Base-by-base conservation (phyloP, 2,113 vertebrate species). In the Anoplopoma fimbria region DNA sequence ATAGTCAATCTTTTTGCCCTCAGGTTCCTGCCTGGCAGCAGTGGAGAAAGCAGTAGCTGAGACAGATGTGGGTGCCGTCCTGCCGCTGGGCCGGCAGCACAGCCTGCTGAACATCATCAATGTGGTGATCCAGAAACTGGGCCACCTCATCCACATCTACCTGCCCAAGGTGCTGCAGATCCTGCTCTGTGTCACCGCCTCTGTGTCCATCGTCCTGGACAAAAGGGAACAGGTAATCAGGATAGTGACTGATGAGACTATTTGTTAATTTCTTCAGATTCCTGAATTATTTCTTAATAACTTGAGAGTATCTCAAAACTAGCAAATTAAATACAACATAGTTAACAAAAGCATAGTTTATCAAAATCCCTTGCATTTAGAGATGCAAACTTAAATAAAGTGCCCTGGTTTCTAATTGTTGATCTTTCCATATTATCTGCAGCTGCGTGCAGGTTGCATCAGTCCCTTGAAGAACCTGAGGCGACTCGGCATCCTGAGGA, bases 121-220 rank as follows among this genome's bases (percentile, higher is more conserved):
- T 8, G 87, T 96, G 36, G 96, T 99, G 34, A 81, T 99, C 65
- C 96, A 97, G 86, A 97, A 98, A 69, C 95, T 99, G 84, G 97
- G 97, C 51, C 97, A 99, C 76, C 94, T 98, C 62, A 96, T 99
- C 90, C 90, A 93, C 63, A 68, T 77, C 0, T 96, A 98, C 89
- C 91, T 99, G 86, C 96, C 98, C 34, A 96, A 97, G 88, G 94
- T 99, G 82, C 93, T 99, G 31, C 98, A 98, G 95, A 97, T 99
- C 38, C 76, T 99, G 69, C 95, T 99, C 70, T 99, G 98, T 69
- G 91, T 98, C 94, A 96, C 95, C 0, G 96, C 96, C 25, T 93
- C 97, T 0, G 91, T 97, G 4, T 96, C 96, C 36, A 88, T 91
- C 10, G 75, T 96, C 61, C 95, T 99, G 27, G 95, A 97, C 38